Evolutionary conservation across 2,888 invertebrate species (phyloP).

Genomic region (Troglohyphantes excavatus): DNA sequence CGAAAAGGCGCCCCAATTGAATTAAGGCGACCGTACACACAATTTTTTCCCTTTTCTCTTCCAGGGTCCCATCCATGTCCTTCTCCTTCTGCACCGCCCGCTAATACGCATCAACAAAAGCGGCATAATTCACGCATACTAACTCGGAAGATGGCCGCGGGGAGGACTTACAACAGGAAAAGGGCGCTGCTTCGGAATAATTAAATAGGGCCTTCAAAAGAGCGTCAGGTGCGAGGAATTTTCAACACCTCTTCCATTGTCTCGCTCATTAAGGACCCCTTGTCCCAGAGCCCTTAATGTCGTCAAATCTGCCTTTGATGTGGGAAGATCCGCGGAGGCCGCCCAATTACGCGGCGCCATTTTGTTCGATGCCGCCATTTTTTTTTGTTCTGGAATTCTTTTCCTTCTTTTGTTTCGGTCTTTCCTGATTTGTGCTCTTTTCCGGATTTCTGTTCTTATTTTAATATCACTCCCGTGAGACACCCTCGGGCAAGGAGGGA

Average conservation of each 20-base stretch:
- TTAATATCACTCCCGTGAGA: background rate
- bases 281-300: constrained; percentile 60
- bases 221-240: constrained; percentile 70
- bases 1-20: constrained; percentile 46
- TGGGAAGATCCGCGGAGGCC: constrained; percentile 30
- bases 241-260: constrained; percentile 66
- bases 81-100: constrained; percentile 8
- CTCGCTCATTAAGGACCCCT: constrained; percentile 66
- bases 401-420: background rate
- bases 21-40: constrained; percentile 66
- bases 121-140: constrained; percentile 65
- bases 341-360: constrained; percentile 60
- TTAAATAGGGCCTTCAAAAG: constrained; percentile 74
- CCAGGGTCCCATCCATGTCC: constrained; percentile 31
- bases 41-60: constrained; percentile 7
- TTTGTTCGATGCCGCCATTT: background rate
- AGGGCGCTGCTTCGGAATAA: constrained; percentile 53
- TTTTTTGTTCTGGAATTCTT: background rate
- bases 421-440: background rate
- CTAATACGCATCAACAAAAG: constrained; percentile 55
- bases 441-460: background rate
- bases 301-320: constrained; percentile 70
- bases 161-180: background rate
- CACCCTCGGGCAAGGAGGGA: background rate
- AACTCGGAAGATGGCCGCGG: constrained; percentile 7